Conservation (phyloP, 2,888 invertebrate genomes). For the Cryptocephalus moraei region DNA sequence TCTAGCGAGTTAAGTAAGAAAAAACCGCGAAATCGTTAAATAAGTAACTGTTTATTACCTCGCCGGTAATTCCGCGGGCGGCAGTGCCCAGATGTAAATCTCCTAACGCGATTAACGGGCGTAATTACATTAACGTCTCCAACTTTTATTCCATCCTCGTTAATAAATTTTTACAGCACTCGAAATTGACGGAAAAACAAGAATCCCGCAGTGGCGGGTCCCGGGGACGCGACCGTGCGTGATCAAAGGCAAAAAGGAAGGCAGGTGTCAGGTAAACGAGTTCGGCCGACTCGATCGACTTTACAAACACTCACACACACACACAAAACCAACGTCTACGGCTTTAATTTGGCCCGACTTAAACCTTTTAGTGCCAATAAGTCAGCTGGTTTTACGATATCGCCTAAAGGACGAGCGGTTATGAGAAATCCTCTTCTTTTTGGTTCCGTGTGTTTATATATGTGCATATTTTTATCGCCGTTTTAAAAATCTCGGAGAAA, state of each 20-base stretch:
- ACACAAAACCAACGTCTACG: not conserved
- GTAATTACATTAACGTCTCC: too few relatives aligned
- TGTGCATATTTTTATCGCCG: too few relatives aligned
- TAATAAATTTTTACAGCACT: slow-evolving; percentile 26
- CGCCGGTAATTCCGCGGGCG: too few relatives aligned
- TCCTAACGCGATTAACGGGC: too few relatives aligned
- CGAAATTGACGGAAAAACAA: slow-evolving; percentile 33
- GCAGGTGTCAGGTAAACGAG: slow-evolving; percentile 28
- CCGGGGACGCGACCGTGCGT: slow-evolving; percentile 27
- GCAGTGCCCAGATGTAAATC: too few relatives aligned
- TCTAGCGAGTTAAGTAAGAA: too few relatives aligned
- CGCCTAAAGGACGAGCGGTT: slow-evolving; percentile 5
- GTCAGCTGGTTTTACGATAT: slow-evolving; percentile 2
- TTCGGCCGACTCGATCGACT: slow-evolving; percentile 15
- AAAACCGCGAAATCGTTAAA: too few relatives aligned
- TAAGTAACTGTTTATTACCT: too few relatives aligned
- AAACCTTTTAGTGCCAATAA: slow-evolving; percentile 4
- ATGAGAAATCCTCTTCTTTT: slow-evolving; percentile 4
- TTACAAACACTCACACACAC: slow-evolving; percentile 3
- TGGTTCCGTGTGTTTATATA: too few relatives aligned
- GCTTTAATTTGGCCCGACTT: slow-evolving; percentile 5
- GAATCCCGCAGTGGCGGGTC: slow-evolving; percentile 27
- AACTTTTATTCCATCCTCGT: too few relatives aligned
- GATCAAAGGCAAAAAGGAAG: slow-evolving; percentile 17
- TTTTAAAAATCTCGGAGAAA: too few relatives aligned